Evolutionary conservation across 2,888 invertebrate species (phyloP).

Genomic region (Subacronicta megacephala): DNA sequence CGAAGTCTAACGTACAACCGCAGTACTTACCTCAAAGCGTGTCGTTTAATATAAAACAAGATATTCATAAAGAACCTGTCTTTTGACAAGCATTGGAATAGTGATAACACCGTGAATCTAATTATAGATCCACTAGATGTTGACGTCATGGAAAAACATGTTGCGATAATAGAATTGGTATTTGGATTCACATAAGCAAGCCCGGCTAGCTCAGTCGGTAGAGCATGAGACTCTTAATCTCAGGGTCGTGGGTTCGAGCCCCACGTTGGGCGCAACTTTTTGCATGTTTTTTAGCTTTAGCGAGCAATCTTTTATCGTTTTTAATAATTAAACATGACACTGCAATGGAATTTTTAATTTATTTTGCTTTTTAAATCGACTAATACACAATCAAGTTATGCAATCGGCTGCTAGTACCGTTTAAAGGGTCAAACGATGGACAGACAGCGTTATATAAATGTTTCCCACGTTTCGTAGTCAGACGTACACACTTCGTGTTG

Average conservation of each 20-base stretch:
- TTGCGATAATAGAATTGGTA: conserved; percentile 24
- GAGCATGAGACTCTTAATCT: conserved; percentile 91
- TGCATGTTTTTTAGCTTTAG: conserved; percentile 9
- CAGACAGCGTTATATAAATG: conserved; percentile 68
- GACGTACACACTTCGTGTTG: conserved; percentile 61
- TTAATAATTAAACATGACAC: not conserved
- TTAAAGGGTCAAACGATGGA: conserved; percentile 77
- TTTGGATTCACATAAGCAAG: conserved; percentile 42
- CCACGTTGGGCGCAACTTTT: conserved; percentile 89
- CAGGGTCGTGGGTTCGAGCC: conserved; percentile 92
- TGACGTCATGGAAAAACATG: conserved; percentile 24
- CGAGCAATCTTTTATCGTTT: not conserved
- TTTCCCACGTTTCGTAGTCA: conserved; percentile 80
- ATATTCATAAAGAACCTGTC: conserved; percentile 18
- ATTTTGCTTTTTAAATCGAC: conserved; percentile 6
- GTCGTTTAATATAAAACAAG: conserved; percentile 28
- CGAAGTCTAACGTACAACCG: conserved; percentile 45
- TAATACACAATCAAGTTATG: conserved; percentile 64
- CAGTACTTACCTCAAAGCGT: conserved; percentile 24
- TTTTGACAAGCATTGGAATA: conserved; percentile 21
- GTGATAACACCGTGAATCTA: conserved; percentile 28
- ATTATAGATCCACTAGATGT: conserved; percentile 19
- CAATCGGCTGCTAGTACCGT: conserved; percentile 72
- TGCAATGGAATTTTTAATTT: not conserved
- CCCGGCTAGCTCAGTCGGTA: conserved; percentile 90